Evolutionary conservation across 2,113 vertebrate genomes (phyloP).

Genomic region (Clarias batrachus): DNA sequence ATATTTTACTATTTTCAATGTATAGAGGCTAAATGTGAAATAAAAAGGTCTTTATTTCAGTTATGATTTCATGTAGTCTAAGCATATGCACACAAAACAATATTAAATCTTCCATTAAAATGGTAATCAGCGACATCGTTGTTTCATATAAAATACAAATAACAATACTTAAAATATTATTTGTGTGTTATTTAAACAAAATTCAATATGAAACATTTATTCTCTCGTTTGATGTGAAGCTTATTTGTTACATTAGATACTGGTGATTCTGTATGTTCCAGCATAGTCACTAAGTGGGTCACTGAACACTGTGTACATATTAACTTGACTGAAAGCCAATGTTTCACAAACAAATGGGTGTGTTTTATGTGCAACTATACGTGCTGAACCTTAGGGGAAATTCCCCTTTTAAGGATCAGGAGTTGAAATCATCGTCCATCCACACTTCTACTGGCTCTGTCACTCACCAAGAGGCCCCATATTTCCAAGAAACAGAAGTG

Average conservation of each 20-base stretch:
- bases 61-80: background rate
- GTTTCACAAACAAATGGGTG: constrained; percentile 36
- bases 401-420: constrained; percentile 33
- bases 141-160: background rate
- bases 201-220: background rate
- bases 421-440: constrained; percentile 15
- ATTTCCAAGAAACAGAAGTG: background rate
- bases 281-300: constrained; percentile 27
- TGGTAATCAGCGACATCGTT: background rate
- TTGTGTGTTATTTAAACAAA: background rate
- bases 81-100: background rate
- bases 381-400: constrained; percentile 32
- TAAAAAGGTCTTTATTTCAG: background rate
- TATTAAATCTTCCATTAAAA: background rate
- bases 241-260: background rate
- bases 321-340: constrained; percentile 38
- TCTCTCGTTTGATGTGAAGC: background rate
- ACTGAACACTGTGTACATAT: constrained; percentile 46
- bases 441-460: constrained; percentile 3
- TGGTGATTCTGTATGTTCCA: background rate
- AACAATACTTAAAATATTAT: background rate
- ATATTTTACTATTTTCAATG: background rate
- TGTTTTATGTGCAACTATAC: constrained; percentile 13
- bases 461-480: background rate
- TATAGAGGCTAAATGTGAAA: background rate